Base-by-base conservation (phyloP, 2,797 vertebrate genomes). In the Choloepus didactylus region DNA sequence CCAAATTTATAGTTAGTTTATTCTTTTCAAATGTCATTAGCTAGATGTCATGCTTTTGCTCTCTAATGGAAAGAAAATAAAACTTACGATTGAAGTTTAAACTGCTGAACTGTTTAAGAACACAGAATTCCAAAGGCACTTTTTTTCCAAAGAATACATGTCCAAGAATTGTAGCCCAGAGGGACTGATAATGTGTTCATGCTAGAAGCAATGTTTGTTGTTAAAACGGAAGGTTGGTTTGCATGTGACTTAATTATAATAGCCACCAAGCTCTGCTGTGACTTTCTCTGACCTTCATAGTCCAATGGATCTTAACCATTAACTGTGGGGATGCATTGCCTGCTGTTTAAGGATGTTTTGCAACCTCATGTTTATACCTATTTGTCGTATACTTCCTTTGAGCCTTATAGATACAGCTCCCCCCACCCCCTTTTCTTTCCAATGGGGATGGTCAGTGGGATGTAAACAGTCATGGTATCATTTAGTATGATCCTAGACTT, bases 81-180 rank as follows among this genome's bases (percentile, higher is more conserved):
- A 69, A 64, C 5, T 21, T 67, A 88, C 27, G 25, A 29, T 29
- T 10, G 21, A 67, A 86, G 92, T 70, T 85, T 93, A 85, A 97
- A 93, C 5, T 31, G 4, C 91, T 88, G 94, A 75, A 84, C 35
- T 88, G 97, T 98, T 98, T 98, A 98, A 98, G 98, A 98, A 98
- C 97, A 79, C 97, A 76, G 97, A 96, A 98, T 98, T 98, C 96
- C 93, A 98, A 96, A 94, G 95, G 62, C 29, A 70, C 80, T 96
- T 94, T 82, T 97, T 94, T 97, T 98, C 97, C 94, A 95, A 98
- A 94, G 97, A 86, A 90, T 93, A 96, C 27, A 60, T 97, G 98
- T 96, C 94, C 97, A 97, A 98, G 98, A 98, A 94, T 81, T 97
- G 94, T 96, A 97, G 97, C 94, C 96, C 96, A 89, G 96, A 97